Conservation (phyloP, 2,888 invertebrate species). For the Melinaea menophilus region DNA sequence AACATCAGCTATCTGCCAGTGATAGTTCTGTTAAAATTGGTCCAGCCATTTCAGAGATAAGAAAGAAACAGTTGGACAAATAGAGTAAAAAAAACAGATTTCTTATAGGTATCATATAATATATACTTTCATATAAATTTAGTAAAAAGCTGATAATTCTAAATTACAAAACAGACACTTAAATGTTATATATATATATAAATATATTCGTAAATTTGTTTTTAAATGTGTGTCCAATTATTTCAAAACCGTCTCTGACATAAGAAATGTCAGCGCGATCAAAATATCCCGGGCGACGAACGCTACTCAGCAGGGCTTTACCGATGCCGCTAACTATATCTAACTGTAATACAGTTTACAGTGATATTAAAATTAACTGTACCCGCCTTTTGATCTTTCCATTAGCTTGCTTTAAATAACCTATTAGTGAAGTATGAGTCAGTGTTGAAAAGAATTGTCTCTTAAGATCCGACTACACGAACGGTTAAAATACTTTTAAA, state of each 20-base stretch:
- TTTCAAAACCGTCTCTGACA: slow-evolving; percentile 47
- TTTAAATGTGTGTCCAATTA: slow-evolving; percentile 23
- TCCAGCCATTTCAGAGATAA: no score
- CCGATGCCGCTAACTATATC: slow-evolving; percentile 74
- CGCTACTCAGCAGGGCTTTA: slow-evolving; percentile 53
- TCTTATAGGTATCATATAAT: no score
- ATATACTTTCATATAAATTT: no score
- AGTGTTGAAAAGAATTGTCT: slow-evolving; percentile 36
- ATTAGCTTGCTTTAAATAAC: slow-evolving; percentile 72
- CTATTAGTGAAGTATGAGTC: slow-evolving; percentile 63
- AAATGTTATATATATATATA: neutral
- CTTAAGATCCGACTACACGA: slow-evolving; percentile 8
- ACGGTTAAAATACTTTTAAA: neutral
- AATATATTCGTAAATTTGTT: neutral
- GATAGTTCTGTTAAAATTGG: no score
- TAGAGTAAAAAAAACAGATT: no score
- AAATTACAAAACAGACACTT: no score
- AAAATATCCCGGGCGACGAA: slow-evolving; percentile 56
- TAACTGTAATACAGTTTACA: slow-evolving; percentile 65
- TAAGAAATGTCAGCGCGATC: slow-evolving; percentile 69
- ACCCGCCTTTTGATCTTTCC: slow-evolving; percentile 75
- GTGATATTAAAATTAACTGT: slow-evolving; percentile 77
- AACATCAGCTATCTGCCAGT: no score
- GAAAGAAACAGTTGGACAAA: no score
- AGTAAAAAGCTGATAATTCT: no score